Percentiles rank a stretch among this genome's conserved stretches.
Evolutionary conservation across 2,888 invertebrate genomes (phyloP).

Genomic region (Mimas tiliae): DNA sequence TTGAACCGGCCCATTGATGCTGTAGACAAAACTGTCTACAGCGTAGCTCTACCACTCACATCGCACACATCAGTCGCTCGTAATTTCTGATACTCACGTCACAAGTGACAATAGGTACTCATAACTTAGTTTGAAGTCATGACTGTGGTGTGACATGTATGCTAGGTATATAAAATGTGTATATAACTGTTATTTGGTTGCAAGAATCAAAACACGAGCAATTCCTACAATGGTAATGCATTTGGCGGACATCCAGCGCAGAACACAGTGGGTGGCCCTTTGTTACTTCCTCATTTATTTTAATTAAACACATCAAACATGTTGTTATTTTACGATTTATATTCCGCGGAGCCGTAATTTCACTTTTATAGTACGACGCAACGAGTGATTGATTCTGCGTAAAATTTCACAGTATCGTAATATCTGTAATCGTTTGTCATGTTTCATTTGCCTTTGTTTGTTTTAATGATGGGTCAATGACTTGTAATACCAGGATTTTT

Average conservation of each 20-base stretch:
- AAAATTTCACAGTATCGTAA: background rate
- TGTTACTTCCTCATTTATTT: constrained; percentile 37
- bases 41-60: too few relatives aligned
- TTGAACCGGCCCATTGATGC: too few relatives aligned
- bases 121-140: too few relatives aligned
- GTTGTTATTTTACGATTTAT: constrained; percentile 14
- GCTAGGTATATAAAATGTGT: background rate
- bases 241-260: constrained; percentile 43
- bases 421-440: constrained; percentile 20
- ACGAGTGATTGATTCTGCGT: constrained; percentile 13
- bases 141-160: too few relatives aligned
- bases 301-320: constrained; percentile 19
- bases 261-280: constrained; percentile 44
- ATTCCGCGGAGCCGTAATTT: background rate
- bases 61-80: too few relatives aligned
- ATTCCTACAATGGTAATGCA: constrained; percentile 46
- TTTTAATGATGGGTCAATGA: constrained; percentile 1
- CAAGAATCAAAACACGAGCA: constrained; percentile 26
- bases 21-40: too few relatives aligned
- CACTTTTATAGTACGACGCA: background rate
- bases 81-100: too few relatives aligned
- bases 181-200: background rate
- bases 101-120: too few relatives aligned
- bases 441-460: constrained; percentile 17
- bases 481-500: background rate